These are phyloP conservation scores for Sarcophaga subvicina DNA, from an alignment of 2,888 invertebrate species.

Conservation along the genomic window DNA sequence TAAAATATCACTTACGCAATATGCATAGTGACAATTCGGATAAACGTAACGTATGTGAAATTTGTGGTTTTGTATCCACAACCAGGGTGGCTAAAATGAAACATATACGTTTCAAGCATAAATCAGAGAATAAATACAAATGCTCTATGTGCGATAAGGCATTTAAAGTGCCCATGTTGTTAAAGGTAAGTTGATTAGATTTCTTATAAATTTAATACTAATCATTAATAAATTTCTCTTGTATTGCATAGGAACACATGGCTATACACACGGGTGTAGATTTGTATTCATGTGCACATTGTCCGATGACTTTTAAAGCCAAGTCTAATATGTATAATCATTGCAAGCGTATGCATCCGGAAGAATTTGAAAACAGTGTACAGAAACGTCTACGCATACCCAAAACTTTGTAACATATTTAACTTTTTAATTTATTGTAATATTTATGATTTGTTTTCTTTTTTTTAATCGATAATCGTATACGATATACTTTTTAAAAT, in stretches of 20 bases:
- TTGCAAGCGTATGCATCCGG: constrained; percentile 77
- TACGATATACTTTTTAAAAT: too few relatives aligned
- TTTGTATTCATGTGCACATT: constrained; percentile 78
- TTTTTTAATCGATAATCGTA: background rate
- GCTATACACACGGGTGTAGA: constrained; percentile 78
- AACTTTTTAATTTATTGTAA: too few relatives aligned
- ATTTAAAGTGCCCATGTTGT: constrained; percentile 54
- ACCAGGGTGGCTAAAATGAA: constrained; percentile 49
- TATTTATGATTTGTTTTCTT: background rate
- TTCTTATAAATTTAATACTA: constrained; percentile 10
- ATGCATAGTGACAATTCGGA: constrained; percentile 52
- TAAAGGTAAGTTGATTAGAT: constrained; percentile 64
- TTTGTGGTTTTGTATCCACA: constrained; percentile 66
- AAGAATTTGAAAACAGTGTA: constrained; percentile 76
- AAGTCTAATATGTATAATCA: constrained; percentile 79
- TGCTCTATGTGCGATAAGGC: constrained; percentile 66
- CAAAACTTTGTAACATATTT: background rate
- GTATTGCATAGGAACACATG: constrained; percentile 76
- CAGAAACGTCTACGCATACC: background rate
- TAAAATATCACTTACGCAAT: constrained; percentile 55
- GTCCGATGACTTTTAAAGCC: constrained; percentile 78
- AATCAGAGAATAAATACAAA: constrained; percentile 56
- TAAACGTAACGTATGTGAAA: constrained; percentile 57
- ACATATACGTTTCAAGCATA: constrained; percentile 67
- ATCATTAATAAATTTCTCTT: background rate